Percentiles rank a stretch among this genome's conserved stretches.
Conservation (phyloP, 2,888 invertebrate species). For the Plemyria rubiginata region DNA sequence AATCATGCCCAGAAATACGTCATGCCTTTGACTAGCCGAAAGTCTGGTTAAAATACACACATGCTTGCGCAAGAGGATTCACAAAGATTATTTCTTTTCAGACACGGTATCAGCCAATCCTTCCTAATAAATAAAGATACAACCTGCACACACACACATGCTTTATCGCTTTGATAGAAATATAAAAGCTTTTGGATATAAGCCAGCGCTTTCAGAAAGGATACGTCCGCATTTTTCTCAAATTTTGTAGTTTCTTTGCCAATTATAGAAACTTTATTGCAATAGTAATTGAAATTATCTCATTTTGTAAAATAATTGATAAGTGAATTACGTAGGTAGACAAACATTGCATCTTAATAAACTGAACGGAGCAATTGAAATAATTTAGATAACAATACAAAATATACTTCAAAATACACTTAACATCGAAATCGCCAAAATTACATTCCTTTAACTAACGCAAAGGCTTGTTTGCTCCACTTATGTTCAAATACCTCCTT, state of each 20-base stretch:
- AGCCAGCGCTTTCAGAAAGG: slow-evolving; percentile 21
- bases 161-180: slow-evolving; percentile 11
- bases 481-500: no score
- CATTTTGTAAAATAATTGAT: no score
- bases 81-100: background rate
- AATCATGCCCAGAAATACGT: background rate
- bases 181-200: slow-evolving; percentile 21
- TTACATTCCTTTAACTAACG: no score
- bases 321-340: no score
- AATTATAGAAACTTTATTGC: background rate
- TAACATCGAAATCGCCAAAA: no score
- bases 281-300: background rate
- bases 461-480: no score
- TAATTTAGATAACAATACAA: no score
- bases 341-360: no score
- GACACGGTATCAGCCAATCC: background rate
- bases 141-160: slow-evolving; percentile 3
- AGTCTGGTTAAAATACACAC: background rate
- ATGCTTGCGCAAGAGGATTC: background rate
- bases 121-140: background rate
- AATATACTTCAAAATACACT: no score
- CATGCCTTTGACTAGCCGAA: background rate
- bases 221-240: slow-evolving; percentile 16
- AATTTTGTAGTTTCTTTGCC: slow-evolving; percentile 2
- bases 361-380: no score